These are phyloP conservation scores for Pseudopleuronectes americanus DNA, from an alignment of 2,797 vertebrate genomes.

Conservation along the genomic window DNA sequence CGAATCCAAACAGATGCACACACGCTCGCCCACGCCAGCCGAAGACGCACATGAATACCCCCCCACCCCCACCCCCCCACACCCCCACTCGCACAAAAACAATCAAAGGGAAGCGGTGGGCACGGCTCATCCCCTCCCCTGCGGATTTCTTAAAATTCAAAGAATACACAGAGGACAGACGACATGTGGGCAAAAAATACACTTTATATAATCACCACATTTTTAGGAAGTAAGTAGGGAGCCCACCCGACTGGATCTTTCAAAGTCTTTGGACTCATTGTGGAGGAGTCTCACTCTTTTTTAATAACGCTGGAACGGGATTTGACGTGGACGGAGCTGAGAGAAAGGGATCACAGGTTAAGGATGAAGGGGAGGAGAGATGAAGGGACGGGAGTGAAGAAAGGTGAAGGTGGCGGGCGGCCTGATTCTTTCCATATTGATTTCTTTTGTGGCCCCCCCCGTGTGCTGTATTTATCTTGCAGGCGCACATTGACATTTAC, in stretches of 20 bases:
- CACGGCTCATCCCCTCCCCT: constrained; percentile 46
- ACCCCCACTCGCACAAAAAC: constrained; percentile 6
- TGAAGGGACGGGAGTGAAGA: constrained; percentile 20
- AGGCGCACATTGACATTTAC: constrained; percentile 50
- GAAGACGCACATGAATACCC: neutral
- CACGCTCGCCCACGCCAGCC: constrained; percentile 23
- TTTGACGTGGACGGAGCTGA: constrained; percentile 35
- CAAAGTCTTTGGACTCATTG: constrained; percentile 18
- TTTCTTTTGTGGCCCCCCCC: constrained; percentile 49
- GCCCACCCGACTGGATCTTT: constrained; percentile 15
- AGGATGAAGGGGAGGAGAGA: constrained; percentile 40
- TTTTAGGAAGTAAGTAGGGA: constrained; percentile 35
- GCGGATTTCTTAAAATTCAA: constrained; percentile 61
- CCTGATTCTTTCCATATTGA: constrained; percentile 38
- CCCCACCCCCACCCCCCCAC: neutral
- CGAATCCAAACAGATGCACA: constrained; percentile 49
- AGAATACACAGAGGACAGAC: constrained; percentile 43
- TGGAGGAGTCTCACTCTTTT: constrained; percentile 17
- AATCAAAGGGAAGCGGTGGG: constrained; percentile 57
- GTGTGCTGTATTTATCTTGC: constrained; percentile 54
- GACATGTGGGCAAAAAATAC: constrained; percentile 22
- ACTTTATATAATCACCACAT: constrained; percentile 54
- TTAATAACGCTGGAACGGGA: constrained; percentile 31
- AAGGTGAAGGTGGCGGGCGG: constrained; percentile 7
- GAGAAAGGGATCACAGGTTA: constrained; percentile 45